phyloP scores from a whole-genome alignment of 2,113 vertebrate species.

The Toxotes jaculatrix region DNA sequence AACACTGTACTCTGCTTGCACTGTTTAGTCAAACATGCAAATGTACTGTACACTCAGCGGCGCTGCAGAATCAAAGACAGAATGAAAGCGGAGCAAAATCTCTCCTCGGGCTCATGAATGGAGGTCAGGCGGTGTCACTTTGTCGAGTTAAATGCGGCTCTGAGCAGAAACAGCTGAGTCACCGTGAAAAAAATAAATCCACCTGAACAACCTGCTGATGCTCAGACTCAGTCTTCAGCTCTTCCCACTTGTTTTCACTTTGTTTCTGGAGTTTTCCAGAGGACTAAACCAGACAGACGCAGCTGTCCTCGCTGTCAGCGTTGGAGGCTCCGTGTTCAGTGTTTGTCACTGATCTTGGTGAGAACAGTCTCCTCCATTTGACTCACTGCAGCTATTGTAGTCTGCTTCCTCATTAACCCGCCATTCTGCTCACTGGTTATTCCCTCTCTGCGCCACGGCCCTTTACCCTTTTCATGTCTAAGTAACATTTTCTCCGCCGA shows the following conservation, averaged over 20 bases:
- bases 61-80: constrained; percentile 49
- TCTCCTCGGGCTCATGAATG: background rate
- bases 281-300: background rate
- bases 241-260: background rate
- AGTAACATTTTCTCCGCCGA: background rate
- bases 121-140: constrained; percentile 4
- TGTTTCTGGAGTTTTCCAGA: background rate
- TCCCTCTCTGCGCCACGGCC: background rate
- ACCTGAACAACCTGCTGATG: constrained; percentile 11
- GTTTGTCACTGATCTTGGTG: background rate
- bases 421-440: background rate
- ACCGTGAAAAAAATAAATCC: background rate
- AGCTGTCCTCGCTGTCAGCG: too few relatives aligned
- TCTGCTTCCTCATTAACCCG: constrained; percentile 2
- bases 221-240: background rate
- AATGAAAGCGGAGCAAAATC: constrained; percentile 12
- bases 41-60: constrained; percentile 20
- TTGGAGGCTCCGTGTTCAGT: background rate
- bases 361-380: background rate
- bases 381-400: background rate
- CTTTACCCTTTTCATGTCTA: background rate
- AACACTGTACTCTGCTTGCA: background rate
- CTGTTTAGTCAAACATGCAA: constrained; percentile 36
- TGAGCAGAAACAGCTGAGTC: constrained; percentile 18
- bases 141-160: constrained; percentile 20